A percentile compares a stretch with the other conserved stretches of the same genome.
Conservation (phyloP, 1,140 invertebrate species). For the Euwallacea similis region DNA sequence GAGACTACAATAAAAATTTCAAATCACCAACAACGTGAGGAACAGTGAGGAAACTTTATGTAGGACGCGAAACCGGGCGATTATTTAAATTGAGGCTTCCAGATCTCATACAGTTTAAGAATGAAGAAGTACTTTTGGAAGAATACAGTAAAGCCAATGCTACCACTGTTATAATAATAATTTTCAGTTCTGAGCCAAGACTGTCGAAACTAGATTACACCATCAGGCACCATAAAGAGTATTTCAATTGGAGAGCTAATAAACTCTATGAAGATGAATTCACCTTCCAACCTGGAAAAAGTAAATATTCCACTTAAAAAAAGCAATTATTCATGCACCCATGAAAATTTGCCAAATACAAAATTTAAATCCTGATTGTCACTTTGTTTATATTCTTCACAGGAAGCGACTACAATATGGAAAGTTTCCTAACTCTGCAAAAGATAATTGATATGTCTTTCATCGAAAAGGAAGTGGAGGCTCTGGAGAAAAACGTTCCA, state of each 20-base stretch:
- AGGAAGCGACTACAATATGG: slow-evolving; percentile 42
- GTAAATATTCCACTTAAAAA: slow-evolving; percentile 10
- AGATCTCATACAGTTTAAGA: slow-evolving; percentile 42
- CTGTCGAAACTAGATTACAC: slow-evolving; percentile 44
- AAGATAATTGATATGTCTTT: slow-evolving; percentile 46
- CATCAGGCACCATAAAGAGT: slow-evolving; percentile 37
- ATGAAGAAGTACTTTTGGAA: slow-evolving; percentile 35
- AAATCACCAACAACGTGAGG: slow-evolving; percentile 47
- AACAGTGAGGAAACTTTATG: slow-evolving; percentile 47
- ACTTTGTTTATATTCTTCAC: neutral
- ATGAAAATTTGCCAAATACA: neutral
- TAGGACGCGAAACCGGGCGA: neutral
- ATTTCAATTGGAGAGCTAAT: slow-evolving; percentile 19
- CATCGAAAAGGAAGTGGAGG: slow-evolving; percentile 40
- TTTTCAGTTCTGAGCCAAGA: slow-evolving; percentile 42
- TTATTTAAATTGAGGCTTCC: slow-evolving; percentile 5
- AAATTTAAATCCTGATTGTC: neutral
- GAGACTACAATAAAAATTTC: slow-evolving; percentile 48
- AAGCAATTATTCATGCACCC: neutral
- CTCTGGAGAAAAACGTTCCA: neutral
- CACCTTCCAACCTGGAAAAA: slow-evolving; percentile 21
- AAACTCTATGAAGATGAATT: slow-evolving; percentile 24
- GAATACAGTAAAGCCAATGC: slow-evolving; percentile 37
- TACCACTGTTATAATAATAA: slow-evolving; percentile 39
- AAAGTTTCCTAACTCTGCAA: slow-evolving; percentile 48